Evolutionary conservation across 2,113 vertebrate species (phyloP).

Genomic region (Zonotrichia leucophrys): DNA sequence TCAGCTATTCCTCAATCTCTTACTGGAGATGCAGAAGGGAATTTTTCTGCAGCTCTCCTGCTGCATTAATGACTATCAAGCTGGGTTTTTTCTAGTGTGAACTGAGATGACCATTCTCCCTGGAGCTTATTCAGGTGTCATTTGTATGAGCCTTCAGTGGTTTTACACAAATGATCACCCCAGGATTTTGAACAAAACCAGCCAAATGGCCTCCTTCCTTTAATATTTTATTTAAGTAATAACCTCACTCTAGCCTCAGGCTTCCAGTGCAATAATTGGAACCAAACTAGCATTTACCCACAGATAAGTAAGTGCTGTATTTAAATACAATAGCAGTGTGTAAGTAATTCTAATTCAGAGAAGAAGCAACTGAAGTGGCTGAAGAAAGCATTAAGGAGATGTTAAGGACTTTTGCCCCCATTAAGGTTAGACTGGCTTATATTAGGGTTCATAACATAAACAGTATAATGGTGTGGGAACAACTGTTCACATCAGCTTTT

Average conservation of each 20-base stretch:
- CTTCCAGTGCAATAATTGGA: not conserved
- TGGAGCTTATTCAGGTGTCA: conserved; percentile 23
- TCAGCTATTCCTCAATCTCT: not conserved
- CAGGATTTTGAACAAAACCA: not conserved
- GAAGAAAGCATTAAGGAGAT: not conserved
- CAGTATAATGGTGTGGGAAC: not conserved
- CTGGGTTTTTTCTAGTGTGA: not conserved
- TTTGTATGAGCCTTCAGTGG: not conserved
- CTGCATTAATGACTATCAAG: not conserved
- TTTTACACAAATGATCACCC: not conserved
- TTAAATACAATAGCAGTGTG: not conserved
- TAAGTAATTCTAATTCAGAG: not conserved
- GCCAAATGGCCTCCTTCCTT: conserved; percentile 3
- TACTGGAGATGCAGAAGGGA: not conserved
- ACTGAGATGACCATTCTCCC: not conserved
- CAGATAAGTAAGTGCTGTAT: not conserved
- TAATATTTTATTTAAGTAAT: not conserved
- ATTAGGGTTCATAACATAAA: not conserved
- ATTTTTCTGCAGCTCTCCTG: not conserved
- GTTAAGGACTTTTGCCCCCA: not conserved
- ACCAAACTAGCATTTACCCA: not conserved
- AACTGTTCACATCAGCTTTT: not conserved
- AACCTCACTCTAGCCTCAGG: conserved; percentile 4
- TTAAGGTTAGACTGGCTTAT: not conserved
- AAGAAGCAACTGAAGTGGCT: not conserved